phyloP scores from a whole-genome alignment of 1,140 invertebrate genomes.

The Aethina tumida region DNA sequence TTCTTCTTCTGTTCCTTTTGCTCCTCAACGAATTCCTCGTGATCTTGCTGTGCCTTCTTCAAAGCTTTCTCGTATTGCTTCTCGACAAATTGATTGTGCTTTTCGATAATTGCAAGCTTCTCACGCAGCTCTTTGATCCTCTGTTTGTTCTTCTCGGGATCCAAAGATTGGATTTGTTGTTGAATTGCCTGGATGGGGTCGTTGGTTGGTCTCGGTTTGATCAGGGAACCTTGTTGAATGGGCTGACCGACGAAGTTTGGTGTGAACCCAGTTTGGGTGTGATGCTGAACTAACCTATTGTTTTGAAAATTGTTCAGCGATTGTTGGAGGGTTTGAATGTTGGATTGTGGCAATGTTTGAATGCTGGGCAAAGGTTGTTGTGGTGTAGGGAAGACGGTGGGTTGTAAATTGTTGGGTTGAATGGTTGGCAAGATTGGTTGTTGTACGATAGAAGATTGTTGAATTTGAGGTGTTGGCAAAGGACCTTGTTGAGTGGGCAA shows the following conservation, averaged over 20 bases:
- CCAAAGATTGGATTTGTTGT: constrained; percentile 35
- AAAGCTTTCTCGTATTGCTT: constrained; percentile 58
- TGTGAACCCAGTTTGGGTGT: constrained; percentile 34
- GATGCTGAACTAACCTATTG: constrained; percentile 26
- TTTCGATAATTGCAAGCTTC: constrained; percentile 54
- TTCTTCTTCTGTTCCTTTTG: constrained; percentile 40
- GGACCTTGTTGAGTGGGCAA: constrained; percentile 8
- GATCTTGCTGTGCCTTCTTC: constrained; percentile 52
- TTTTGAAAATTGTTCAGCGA: constrained; percentile 1
- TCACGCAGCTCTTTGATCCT: constrained; percentile 47
- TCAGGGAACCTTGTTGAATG: constrained; percentile 31
- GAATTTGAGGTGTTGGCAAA: not conserved
- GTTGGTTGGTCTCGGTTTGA: constrained; percentile 30
- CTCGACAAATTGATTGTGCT: constrained; percentile 57
- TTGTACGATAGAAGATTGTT: constrained; percentile 4
- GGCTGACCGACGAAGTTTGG: constrained; percentile 23
- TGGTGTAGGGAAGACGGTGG: constrained; percentile 5
- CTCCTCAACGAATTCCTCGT: constrained; percentile 50
- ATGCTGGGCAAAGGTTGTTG: constrained; percentile 11
- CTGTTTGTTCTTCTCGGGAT: constrained; percentile 52
- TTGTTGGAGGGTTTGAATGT: constrained; percentile 4
- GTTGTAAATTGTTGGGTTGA: constrained; percentile 5
- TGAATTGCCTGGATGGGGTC: constrained; percentile 30
- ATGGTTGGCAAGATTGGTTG: constrained; percentile 5
- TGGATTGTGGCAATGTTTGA: constrained; percentile 10